phyloP scores from a whole-genome alignment of 2,113 vertebrate genomes.

The Phoenicopterus ruber region DNA sequence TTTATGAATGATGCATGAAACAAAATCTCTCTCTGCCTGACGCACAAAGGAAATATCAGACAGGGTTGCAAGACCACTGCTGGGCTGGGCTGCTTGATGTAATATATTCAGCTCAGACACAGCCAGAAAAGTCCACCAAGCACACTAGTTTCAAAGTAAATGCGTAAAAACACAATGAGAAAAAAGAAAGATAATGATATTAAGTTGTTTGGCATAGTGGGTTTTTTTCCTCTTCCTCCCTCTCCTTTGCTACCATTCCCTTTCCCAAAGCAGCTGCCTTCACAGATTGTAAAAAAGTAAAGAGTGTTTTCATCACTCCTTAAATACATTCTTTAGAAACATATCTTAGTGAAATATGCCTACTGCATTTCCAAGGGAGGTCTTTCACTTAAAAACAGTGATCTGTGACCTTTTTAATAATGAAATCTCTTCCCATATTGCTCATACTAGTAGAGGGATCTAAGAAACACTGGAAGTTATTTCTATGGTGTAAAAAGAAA shows the following conservation, averaged over 20 bases:
- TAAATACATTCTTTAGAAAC: not conserved
- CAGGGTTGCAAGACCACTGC: not conserved
- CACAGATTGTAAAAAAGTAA: not conserved
- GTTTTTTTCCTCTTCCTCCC: not conserved
- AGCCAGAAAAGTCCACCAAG: not conserved
- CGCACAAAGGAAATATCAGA: constrained; percentile 25
- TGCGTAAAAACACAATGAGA: not conserved
- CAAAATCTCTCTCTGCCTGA: constrained; percentile 8
- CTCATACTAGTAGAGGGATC: not conserved
- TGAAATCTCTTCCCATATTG: not conserved
- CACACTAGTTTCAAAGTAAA: not conserved
- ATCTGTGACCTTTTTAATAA: not conserved
- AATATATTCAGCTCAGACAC: not conserved
- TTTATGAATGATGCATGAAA: constrained; percentile 64
- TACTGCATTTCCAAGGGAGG: not conserved
- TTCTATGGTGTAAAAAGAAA: not conserved
- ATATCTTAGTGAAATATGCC: not conserved
- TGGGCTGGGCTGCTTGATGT: not conserved
- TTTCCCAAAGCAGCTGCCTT: not conserved
- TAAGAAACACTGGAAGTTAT: not conserved
- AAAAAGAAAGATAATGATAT: not conserved
- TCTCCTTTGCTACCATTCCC: not conserved
- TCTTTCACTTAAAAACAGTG: not conserved
- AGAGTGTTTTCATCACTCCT: not conserved
- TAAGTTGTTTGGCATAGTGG: not conserved